These are phyloP conservation scores for Acomys russatus DNA, from an alignment of 2,797 vertebrate species.

Conservation along the genomic window DNA sequence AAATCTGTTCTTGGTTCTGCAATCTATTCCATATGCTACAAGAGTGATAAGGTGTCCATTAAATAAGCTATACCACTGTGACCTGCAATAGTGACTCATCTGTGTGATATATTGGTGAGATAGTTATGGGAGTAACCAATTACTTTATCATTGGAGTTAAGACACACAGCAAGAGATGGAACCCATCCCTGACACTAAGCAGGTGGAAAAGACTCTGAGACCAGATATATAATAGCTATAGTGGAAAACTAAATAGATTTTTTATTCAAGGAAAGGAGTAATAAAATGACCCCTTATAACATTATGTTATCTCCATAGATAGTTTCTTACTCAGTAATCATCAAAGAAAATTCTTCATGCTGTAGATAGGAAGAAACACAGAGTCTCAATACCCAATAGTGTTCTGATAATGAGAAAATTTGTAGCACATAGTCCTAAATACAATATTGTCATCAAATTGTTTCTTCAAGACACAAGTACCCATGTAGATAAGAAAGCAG, in stretches of 20 bases:
- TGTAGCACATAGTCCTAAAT: neutral
- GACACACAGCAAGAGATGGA: neutral
- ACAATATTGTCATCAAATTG: rapidly evolving
- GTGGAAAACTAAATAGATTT: neutral
- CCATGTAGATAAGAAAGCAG: neutral
- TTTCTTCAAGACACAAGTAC: neutral
- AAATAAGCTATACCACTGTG: neutral
- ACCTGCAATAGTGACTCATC: neutral
- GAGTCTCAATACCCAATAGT: neutral
- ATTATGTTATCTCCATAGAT: neutral
- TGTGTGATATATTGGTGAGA: neutral
- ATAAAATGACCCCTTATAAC: neutral
- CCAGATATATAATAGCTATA: neutral
- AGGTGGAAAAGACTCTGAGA: neutral
- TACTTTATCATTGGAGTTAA: neutral
- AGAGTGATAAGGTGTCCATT: no score
- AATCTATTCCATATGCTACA: neutral
- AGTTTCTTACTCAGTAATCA: neutral
- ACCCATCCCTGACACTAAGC: neutral
- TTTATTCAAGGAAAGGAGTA: neutral
- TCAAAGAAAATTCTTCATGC: neutral
- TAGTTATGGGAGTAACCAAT: neutral
- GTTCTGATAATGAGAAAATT: neutral
- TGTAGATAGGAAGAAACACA: neutral
- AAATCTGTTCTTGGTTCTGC: neutral